Conservation (phyloP, 30 jellyfish, hydroid and myxozoan genomes). For the Haliclystus octoradiatus region DNA sequence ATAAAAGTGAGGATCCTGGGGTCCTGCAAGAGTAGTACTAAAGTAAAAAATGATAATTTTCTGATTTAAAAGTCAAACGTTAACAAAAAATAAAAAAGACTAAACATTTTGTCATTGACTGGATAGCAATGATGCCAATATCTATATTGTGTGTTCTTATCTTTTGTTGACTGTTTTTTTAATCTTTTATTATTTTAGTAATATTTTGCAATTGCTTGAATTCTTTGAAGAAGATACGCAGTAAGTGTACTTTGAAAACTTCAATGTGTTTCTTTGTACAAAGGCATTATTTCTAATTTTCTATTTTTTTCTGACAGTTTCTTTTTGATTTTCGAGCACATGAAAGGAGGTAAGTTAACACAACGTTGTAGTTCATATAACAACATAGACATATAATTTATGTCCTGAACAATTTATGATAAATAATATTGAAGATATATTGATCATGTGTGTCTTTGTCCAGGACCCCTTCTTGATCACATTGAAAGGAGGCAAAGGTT, state of each 20-base stretch:
- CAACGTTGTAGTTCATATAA: background rate
- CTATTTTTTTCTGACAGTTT: constrained; percentile 32
- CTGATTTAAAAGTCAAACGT: too few relatives aligned
- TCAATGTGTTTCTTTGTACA: background rate
- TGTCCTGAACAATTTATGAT: background rate
- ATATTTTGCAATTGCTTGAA: constrained; percentile 61
- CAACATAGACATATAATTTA: background rate
- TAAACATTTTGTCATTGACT: background rate
- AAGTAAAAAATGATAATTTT: too few relatives aligned
- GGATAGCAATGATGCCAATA: background rate
- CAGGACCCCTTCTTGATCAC: constrained; percentile 77
- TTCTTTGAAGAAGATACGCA: constrained; percentile 70
- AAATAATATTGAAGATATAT: background rate
- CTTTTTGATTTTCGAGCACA: constrained; percentile 78
- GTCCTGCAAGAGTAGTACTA: too few relatives aligned
- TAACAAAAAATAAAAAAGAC: too few relatives aligned
- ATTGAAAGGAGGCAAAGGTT: constrained; percentile 51
- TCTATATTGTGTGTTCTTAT: too few relatives aligned
- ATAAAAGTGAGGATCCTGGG: too few relatives aligned
- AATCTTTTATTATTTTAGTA: too few relatives aligned
- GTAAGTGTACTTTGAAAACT: constrained; percentile 14
- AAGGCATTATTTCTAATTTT: background rate
- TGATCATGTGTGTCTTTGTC: background rate
- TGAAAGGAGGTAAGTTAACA: constrained; percentile 80
- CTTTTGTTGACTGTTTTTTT: background rate